Evolutionary conservation across 1,140 invertebrate species (phyloP).

Genomic region (Cotesia glomerata): DNA sequence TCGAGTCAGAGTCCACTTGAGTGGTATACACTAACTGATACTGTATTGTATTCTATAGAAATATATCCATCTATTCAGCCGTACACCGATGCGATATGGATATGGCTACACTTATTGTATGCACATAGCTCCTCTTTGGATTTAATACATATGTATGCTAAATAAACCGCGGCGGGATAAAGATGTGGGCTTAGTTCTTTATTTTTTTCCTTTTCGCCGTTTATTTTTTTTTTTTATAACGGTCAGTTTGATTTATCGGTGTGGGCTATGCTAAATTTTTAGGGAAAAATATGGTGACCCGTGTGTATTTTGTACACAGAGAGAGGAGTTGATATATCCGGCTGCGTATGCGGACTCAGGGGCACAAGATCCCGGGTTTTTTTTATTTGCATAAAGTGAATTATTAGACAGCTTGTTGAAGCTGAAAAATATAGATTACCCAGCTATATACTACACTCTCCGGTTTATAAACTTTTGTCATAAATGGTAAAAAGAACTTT

Average conservation of each 20-base stretch:
- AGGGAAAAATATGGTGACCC: constrained; percentile 56
- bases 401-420: constrained; percentile 49
- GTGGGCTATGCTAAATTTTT: constrained; percentile 55
- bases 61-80: neutral
- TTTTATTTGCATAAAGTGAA: constrained; percentile 61
- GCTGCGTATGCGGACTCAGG: too few species aligned
- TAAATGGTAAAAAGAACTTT: too few species aligned
- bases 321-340: neutral
- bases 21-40: neutral
- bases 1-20: too few species aligned
- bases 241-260: constrained; percentile 63
- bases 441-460: neutral
- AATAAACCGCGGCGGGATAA: neutral
- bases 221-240: neutral
- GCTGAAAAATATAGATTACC: too few species aligned
- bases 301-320: neutral
- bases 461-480: neutral
- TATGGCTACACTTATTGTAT: too few species aligned
- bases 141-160: neutral
- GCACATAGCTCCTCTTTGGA: neutral
- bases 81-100: neutral
- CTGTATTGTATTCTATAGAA: constrained; percentile 35
- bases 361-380: too few species aligned
- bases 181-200: neutral
- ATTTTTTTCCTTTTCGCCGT: neutral